Percentiles rank a stretch among this genome's conserved stretches.
phyloP scores from a whole-genome alignment of 2,113 vertebrate genomes.

The Pelvicachromis taeniatus region DNA sequence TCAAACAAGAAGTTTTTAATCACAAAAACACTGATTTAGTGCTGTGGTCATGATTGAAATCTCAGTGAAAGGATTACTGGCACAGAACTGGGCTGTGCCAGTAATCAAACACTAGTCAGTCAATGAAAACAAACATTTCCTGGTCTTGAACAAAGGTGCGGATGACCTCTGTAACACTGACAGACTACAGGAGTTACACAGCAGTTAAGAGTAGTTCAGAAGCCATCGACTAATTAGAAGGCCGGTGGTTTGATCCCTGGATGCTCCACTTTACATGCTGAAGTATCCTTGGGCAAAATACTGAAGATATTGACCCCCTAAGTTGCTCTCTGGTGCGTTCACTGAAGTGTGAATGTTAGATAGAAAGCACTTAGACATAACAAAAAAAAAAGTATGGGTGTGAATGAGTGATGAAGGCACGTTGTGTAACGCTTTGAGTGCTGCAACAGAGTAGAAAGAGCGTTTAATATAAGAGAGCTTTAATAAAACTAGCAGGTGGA shows the following conservation, averaged over 20 bases:
- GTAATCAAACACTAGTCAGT: neutral
- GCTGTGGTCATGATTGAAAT: neutral
- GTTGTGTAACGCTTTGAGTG: neutral
- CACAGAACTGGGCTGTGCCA: neutral
- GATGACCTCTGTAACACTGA: neutral
- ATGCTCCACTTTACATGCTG: neutral
- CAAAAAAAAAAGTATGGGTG: neutral
- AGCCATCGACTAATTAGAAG: neutral
- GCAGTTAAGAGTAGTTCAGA: neutral
- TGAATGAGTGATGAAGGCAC: neutral
- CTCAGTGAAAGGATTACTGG: neutral
- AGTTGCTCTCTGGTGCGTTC: neutral
- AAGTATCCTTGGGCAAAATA: neutral
- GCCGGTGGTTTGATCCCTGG: fast-evolving
- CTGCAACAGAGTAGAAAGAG: neutral
- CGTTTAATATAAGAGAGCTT: neutral
- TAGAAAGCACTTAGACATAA: neutral
- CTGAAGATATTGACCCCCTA: neutral
- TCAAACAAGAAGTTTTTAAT: neutral
- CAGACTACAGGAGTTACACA: neutral
- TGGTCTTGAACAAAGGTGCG: neutral
- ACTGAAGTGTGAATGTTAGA: neutral
- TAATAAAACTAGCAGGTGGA: neutral
- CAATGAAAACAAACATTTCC: neutral
- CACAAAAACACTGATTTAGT: neutral